Percentiles rank a stretch among this genome's conserved stretches.
Evolutionary conservation across 2,797 vertebrate genomes (phyloP).

Genomic region (Cygnus olor): DNA sequence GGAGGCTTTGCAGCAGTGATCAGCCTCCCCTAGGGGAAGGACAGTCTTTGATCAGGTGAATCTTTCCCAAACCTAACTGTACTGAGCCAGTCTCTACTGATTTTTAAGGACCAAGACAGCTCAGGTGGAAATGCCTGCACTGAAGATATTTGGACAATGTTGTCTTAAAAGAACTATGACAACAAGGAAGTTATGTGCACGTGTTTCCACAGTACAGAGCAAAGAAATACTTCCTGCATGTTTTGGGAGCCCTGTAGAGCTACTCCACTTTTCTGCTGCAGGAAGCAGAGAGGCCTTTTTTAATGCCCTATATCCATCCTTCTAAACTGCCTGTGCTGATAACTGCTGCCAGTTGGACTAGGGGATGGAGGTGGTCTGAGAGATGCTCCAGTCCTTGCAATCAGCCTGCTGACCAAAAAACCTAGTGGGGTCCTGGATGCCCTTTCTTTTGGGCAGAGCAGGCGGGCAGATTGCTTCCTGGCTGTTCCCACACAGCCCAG

Average conservation of each 20-base stretch:
- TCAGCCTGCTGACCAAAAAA: not conserved
- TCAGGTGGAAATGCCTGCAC: not conserved
- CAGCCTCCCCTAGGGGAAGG: not conserved
- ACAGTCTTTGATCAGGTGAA: not conserved
- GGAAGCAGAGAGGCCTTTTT: not conserved
- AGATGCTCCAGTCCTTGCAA: not conserved
- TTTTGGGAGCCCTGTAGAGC: not conserved
- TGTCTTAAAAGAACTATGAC: not conserved
- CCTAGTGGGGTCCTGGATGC: not conserved
- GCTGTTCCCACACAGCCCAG: not conserved
- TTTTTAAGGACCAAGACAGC: not conserved
- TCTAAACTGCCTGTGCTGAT: not conserved
- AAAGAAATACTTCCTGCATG: not conserved
- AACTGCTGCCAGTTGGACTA: not conserved
- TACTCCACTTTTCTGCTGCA: not conserved
- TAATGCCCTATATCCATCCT: not conserved
- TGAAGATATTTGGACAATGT: not conserved
- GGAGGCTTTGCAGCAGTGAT: not conserved
- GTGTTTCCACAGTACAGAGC: not conserved
- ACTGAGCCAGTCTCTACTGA: not conserved
- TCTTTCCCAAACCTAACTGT: not conserved
- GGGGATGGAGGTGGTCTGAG: not conserved
- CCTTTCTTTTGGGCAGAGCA: rapidly evolving
- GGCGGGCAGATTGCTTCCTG: not conserved
- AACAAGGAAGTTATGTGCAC: not conserved